Percentiles rank a stretch among this genome's conserved stretches.
phyloP scores from a whole-genome alignment of 2,888 invertebrate species.

The Pheosia gnoma region DNA sequence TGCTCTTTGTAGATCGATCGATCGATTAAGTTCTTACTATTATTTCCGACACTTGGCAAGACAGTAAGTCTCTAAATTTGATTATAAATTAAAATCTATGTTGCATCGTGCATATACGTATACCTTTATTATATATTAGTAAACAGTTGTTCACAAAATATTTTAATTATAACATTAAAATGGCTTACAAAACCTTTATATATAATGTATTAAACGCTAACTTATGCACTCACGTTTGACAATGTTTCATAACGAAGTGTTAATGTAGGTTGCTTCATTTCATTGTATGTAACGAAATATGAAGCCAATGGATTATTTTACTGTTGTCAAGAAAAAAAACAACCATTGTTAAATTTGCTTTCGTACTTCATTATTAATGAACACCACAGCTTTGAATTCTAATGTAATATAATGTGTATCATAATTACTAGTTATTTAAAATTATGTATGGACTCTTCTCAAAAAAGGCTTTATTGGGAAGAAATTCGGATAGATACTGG shows the following conservation, averaged over 20 bases:
- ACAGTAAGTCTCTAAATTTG: no score
- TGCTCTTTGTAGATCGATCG: no score
- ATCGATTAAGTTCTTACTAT: not conserved
- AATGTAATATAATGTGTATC: no score
- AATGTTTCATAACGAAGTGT: constrained; percentile 5
- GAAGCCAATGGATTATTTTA: constrained; percentile 4
- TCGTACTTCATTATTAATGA: not conserved
- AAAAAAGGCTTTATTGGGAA: no score
- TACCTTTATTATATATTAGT: not conserved
- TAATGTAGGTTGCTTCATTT: constrained; percentile 7
- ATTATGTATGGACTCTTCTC: no score
- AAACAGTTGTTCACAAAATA: not conserved
- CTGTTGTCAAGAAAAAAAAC: constrained; percentile 2
- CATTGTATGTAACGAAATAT: constrained; percentile 7
- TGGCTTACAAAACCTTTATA: not conserved
- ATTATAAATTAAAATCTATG: not conserved
- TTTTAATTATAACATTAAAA: not conserved
- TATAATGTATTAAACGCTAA: not conserved
- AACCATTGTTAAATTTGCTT: not conserved
- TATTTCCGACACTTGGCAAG: not conserved
- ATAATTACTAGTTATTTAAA: no score
- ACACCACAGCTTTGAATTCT: no score
- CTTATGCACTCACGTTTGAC: constrained; percentile 3
- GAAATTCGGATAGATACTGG: no score
- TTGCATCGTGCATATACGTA: not conserved